Percentiles rank a stretch among this genome's conserved stretches.
Evolutionary conservation across 2,113 vertebrate genomes (phyloP).

Genomic region (Guaruba guarouba): DNA sequence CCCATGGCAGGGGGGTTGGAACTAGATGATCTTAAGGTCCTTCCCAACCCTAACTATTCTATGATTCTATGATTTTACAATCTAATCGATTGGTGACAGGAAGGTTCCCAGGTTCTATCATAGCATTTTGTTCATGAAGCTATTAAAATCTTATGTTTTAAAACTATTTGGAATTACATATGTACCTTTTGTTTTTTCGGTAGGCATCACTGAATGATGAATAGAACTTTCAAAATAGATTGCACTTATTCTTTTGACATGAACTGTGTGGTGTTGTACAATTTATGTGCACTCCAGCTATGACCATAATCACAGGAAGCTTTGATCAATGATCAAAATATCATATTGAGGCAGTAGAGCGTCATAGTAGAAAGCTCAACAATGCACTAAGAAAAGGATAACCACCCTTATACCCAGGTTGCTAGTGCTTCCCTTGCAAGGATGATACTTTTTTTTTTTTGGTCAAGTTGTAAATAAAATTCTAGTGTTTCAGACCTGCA

Average conservation of each 20-base stretch:
- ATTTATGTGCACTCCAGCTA: background rate
- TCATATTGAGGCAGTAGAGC: background rate
- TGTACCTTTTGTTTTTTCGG: background rate
- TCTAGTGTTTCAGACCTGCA: background rate
- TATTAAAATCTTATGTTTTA: background rate
- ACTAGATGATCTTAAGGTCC: no score
- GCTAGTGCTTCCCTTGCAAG: background rate
- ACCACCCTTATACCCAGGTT: background rate
- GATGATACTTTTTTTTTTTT: background rate
- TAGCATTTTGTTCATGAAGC: background rate
- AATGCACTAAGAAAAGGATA: background rate
- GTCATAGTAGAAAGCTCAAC: background rate
- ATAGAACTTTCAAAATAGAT: background rate
- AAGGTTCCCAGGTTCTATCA: background rate
- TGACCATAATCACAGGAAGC: background rate
- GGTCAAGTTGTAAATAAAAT: background rate
- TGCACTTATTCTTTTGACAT: background rate
- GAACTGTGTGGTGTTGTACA: background rate
- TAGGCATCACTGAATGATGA: background rate
- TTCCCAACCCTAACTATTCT: no score
- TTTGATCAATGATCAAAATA: background rate
- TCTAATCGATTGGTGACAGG: background rate
- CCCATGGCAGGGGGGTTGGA: no score
- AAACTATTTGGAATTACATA: background rate
- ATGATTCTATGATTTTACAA: background rate